A percentile compares a stretch with the other conserved stretches of the same genome.
Conservation (phyloP, 2,888 invertebrate genomes). For the Ceriagrion tenellum region DNA sequence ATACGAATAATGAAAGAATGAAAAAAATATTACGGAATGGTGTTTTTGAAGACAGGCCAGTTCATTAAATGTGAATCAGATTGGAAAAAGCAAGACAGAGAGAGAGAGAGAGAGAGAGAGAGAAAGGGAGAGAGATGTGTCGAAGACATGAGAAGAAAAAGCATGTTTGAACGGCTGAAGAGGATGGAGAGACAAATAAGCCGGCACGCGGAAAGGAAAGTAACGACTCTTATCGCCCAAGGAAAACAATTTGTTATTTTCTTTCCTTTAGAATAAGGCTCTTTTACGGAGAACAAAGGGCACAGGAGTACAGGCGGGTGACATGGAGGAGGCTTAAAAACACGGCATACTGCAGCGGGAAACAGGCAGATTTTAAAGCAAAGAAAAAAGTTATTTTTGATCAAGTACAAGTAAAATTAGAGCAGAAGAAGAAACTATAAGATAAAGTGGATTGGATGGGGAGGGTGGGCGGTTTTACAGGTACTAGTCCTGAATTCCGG, state of each 20-base stretch:
- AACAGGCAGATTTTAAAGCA: not conserved
- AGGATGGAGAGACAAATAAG: not conserved
- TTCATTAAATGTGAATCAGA: conserved; percentile 22
- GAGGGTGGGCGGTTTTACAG: too few species aligned
- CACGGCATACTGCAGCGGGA: not conserved
- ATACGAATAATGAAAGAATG: not conserved
- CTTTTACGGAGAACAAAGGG: not conserved
- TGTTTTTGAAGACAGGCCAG: not conserved
- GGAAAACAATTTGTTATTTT: conserved; percentile 13
- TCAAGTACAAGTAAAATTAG: too few species aligned
- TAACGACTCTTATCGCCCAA: not conserved
- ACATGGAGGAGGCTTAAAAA: not conserved
- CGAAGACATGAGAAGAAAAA: not conserved
- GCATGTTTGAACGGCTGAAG: not conserved
- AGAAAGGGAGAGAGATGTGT: not conserved
- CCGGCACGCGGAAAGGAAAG: not conserved
- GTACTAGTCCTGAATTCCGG: too few species aligned
- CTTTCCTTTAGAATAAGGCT: not conserved
- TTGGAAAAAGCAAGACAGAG: not conserved
- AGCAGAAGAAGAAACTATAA: too few species aligned
- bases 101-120: not conserved
- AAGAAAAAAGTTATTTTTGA: not conserved
- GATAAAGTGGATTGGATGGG: too few species aligned
- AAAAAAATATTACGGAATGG: not conserved
- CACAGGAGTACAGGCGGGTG: not conserved